Evolutionary conservation across 2,797 vertebrate species (phyloP).

Genomic region (Hydrocynus forskahlii): DNA sequence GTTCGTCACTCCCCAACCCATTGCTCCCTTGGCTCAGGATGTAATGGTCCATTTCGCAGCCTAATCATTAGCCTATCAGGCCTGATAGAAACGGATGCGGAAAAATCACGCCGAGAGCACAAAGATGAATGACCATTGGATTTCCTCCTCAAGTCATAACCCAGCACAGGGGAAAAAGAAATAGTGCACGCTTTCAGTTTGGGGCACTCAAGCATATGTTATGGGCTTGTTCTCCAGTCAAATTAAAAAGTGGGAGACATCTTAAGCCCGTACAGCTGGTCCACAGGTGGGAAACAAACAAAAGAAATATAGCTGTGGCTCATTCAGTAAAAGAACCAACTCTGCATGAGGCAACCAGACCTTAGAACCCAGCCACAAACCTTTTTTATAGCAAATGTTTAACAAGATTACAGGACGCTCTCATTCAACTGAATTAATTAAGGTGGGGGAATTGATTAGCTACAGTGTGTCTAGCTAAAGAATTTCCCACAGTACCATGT

Average conservation of each 20-base stretch:
- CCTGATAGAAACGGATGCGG: slow-evolving; percentile 6
- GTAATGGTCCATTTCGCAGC: slow-evolving; percentile 45
- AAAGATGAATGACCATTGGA: slow-evolving; percentile 6
- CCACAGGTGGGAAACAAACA: neutral
- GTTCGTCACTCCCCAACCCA: neutral
- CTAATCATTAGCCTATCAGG: slow-evolving; percentile 42
- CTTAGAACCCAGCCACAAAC: neutral
- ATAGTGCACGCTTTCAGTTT: neutral
- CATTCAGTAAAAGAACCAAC: neutral
- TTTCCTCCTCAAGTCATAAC: slow-evolving; percentile 20
- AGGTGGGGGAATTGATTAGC: too few relatives aligned
- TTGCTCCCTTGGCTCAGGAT: slow-evolving; percentile 23
- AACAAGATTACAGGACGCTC: too few relatives aligned
- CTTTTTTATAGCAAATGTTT: neutral
- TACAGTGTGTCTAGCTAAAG: neutral
- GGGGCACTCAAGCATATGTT: neutral
- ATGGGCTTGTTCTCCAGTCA: neutral
- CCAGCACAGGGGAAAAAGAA: neutral
- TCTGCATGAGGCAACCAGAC: neutral
- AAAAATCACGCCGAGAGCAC: slow-evolving; percentile 7
- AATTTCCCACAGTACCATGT: too few relatives aligned
- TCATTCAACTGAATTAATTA: too few relatives aligned
- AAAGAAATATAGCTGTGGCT: neutral
- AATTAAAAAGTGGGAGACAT: neutral
- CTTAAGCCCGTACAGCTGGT: neutral